Evolutionary conservation across 2,113 vertebrate species (phyloP).

Genomic region (Sphyrna mokarran): DNA sequence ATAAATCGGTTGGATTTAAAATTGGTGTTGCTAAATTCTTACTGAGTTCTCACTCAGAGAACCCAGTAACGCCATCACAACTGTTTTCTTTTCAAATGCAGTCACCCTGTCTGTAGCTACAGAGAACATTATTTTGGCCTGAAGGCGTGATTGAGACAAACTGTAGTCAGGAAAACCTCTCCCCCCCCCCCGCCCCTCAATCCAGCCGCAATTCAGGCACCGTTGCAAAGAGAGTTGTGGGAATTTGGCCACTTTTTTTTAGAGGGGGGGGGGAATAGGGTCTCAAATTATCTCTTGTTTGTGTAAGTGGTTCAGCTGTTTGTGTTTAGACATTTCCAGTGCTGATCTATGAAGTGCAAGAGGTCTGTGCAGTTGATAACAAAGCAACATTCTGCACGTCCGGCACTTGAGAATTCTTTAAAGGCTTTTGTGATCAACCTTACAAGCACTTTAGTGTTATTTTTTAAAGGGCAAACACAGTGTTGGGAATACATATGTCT

Average conservation of each 20-base stretch:
- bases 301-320: background rate
- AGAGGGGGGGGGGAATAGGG: too few species aligned
- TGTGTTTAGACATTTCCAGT: background rate
- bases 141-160: background rate
- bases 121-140: background rate
- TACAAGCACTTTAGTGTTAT: background rate
- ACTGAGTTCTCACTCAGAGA: too few species aligned
- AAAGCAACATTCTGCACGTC: background rate
- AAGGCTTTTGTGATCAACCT: background rate
- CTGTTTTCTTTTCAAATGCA: background rate
- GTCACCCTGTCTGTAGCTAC: background rate
- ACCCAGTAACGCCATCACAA: background rate
- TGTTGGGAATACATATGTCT: background rate
- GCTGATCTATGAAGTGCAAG: background rate
- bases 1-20: too few species aligned
- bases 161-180: background rate
- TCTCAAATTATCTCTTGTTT: background rate
- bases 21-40: too few species aligned
- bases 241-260: background rate
- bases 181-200: background rate
- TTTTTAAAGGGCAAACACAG: background rate
- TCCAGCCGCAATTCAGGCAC: background rate
- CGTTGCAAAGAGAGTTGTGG: background rate
- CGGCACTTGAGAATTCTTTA: background rate
- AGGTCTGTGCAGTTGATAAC: background rate